Evolutionary conservation across 64 coral and sea anemone genomes (phyloP).

Genomic region (Exaiptasia diaphana): DNA sequence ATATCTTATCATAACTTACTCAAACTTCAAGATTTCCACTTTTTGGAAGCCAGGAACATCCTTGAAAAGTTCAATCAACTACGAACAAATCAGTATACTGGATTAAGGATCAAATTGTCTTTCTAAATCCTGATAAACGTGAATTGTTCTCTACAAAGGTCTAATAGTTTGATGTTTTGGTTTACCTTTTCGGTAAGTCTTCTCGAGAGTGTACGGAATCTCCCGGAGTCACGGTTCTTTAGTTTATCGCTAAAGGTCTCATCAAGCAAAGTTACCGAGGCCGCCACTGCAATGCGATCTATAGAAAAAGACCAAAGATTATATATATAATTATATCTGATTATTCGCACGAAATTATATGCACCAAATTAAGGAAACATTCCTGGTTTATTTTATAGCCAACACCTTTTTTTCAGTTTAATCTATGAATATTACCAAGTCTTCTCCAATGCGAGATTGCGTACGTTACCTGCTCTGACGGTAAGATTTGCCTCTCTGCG

Average conservation of each 20-base stretch:
- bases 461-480: conserved; percentile 52
- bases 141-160: background rate
- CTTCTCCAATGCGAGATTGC: no score
- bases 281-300: no score
- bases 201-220: conserved; percentile 43
- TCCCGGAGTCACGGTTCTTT: conserved; percentile 52
- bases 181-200: conserved; percentile 58
- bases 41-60: conserved; percentile 54
- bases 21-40: conserved; percentile 62
- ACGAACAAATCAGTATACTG: background rate
- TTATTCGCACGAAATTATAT: no score
- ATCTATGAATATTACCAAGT: no score
- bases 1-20: conserved; percentile 59
- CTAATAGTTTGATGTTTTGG: background rate
- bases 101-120: no score
- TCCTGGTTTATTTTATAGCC: background rate
- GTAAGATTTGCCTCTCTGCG: conserved; percentile 15
- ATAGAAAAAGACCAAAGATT: no score
- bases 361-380: background rate
- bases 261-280: conserved; percentile 42
- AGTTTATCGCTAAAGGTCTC: conserved; percentile 46
- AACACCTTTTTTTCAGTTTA: no score
- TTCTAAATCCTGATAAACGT: background rate
- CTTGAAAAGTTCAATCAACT: conserved; percentile 54
- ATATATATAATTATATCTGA: no score